These are phyloP conservation scores for Temnothorax ravouxi DNA, from an alignment of 2,888 invertebrate genomes.

Conservation along the genomic window DNA sequence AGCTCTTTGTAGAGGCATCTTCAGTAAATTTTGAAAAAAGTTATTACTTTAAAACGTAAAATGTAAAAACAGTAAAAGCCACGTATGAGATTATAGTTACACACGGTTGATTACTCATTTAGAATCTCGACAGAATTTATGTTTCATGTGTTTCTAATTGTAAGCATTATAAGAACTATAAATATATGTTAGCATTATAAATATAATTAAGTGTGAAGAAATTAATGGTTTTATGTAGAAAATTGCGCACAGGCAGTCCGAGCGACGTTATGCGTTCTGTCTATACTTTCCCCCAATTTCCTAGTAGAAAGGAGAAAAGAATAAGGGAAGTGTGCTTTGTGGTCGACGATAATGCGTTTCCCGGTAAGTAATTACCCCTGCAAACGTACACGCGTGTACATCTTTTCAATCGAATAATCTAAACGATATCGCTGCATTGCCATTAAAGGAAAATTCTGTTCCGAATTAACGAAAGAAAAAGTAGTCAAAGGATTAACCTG, in stretches of 20 bases:
- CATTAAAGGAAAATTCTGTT: slow-evolving; percentile 6
- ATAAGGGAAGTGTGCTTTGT: slow-evolving; percentile 28
- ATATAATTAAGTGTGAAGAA: not conserved
- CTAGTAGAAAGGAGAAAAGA: slow-evolving; percentile 34
- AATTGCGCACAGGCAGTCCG: not conserved
- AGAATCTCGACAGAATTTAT: not conserved
- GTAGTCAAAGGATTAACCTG: not conserved
- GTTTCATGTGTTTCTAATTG: not conserved
- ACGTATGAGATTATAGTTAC: not conserved
- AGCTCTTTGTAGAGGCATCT: not conserved
- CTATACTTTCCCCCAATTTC: slow-evolving; percentile 27
- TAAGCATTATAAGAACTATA: not conserved
- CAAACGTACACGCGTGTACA: slow-evolving; percentile 53
- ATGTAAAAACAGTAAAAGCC: not conserved
- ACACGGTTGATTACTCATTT: not conserved
- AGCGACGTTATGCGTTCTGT: not conserved
- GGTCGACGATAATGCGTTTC: slow-evolving; percentile 66
- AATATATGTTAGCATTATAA: not conserved
- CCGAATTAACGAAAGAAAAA: not conserved
- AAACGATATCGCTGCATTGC: not conserved
- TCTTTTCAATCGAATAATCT: slow-evolving; percentile 18
- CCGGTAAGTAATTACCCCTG: slow-evolving; percentile 50
- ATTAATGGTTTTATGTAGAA: not conserved
- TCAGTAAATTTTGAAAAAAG: too few species aligned
- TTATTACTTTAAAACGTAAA: not conserved